phyloP scores from a whole-genome alignment of 2,797 vertebrate genomes.

The Pteropus rufus region DNA sequence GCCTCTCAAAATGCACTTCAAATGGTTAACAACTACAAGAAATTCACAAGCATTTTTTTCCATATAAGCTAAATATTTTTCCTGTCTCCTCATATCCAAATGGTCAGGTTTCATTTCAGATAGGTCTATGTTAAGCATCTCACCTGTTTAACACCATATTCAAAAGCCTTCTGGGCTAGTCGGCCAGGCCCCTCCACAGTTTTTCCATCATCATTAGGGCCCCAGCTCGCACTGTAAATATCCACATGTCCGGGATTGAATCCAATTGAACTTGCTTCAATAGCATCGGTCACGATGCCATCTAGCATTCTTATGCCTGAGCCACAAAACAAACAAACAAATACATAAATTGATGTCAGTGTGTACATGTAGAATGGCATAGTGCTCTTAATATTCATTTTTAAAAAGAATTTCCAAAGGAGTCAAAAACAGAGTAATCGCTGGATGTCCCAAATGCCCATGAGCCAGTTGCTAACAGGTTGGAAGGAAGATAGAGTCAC shows the following conservation, averaged over 20 bases:
- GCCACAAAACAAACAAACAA: neutral
- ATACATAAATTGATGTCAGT: neutral
- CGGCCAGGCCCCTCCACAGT: constrained; percentile 97
- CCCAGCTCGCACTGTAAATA: constrained; percentile 99
- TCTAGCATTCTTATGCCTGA: constrained; percentile 98
- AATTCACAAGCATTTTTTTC: neutral
- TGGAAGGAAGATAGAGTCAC: neutral
- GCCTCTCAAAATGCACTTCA: neutral
- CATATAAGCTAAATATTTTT: neutral
- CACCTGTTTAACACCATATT: constrained; percentile 97
- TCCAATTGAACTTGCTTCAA: constrained; percentile 98
- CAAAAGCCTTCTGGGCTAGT: constrained; percentile 97
- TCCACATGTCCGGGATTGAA: constrained; percentile 97
- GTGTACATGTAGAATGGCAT: neutral
- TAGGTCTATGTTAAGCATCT: neutral
- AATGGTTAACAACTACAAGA: neutral
- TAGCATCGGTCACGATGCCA: constrained; percentile 97
- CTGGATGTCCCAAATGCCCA: neutral
- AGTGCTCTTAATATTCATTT: neutral
- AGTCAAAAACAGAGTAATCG: neutral
- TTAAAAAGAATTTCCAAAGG: neutral
- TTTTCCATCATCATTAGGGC: constrained; percentile 98
- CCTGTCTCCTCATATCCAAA: neutral
- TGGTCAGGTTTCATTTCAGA: neutral
- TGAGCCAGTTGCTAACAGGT: neutral